Evolutionary conservation across 2,888 invertebrate genomes (phyloP), one percentile per base, ranked within the genome.

Genomic region (Helleia helle): DNA sequence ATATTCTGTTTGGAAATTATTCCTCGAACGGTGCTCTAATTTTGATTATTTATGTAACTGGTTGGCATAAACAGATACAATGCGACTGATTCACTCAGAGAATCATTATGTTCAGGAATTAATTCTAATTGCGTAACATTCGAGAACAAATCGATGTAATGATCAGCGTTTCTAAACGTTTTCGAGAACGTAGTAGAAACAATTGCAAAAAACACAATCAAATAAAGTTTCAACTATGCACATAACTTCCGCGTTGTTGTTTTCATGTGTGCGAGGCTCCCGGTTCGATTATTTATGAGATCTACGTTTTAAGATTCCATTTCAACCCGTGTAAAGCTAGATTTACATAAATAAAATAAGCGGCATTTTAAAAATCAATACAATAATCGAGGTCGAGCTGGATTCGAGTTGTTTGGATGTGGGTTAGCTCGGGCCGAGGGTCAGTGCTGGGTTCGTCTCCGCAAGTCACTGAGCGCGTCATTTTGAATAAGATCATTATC

Each of bases 261-360:
- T 60, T 58, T 54, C 50, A 52, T 48, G 47, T 46, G 46, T 43
- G 43, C 51, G 46, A 53, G 52, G 50, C 51, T 46, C 59, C 55
- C 58, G 49, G 51, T 52, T 65, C 58, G 59, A 63, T 72, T 81
- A 79, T 81, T 76, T 76, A 81, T 80, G 72, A 74, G 71, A 58
- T 47, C 55, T 64, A 55, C 64, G 66, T 65, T 12, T 80, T 71
- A 75, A 63, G 64, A 81, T 80, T 79, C 75, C 69, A 71, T 75
- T 79, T 73, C 68, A 58, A 69, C 76, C 68, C 77, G 77, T 79
- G 80, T 80, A 76, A 69, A 76, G 65, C 66, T 66, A 65, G 54
- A 76, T 80, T 73, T 73, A 69, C 71, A 76, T 81, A 73, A 74
- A 83, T 73, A 73, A 74, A 77, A 79, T 75, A 71, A 72, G 65